Percentiles rank a stretch among this genome's conserved stretches.
phyloP scores from a whole-genome alignment of 2,797 vertebrate genomes.

The Macropodus opercularis region DNA sequence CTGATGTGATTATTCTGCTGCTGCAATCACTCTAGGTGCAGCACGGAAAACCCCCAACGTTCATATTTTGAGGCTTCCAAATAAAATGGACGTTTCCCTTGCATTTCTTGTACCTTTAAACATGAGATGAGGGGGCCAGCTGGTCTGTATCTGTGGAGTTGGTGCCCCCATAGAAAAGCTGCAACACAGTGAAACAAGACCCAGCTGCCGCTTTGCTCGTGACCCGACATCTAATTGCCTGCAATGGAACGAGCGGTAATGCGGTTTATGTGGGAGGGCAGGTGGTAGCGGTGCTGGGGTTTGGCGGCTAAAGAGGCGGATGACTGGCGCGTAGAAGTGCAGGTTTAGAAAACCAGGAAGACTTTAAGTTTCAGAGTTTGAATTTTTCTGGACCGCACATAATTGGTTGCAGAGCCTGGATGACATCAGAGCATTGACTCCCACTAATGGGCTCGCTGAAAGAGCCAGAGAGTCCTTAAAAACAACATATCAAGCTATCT shows the following conservation, averaged over 20 bases:
- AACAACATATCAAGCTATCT: conserved; percentile 29
- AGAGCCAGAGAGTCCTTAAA: conserved; percentile 17
- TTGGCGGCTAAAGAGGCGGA: conserved; percentile 13
- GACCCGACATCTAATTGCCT: conserved; percentile 64
- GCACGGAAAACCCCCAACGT: conserved; percentile 38
- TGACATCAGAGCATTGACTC: conserved; percentile 65
- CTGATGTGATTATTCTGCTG: conserved; percentile 26
- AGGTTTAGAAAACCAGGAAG: conserved; percentile 50
- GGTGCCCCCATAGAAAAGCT: conserved; percentile 50
- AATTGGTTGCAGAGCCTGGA: conserved; percentile 71
- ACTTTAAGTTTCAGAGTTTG: conserved; percentile 58
- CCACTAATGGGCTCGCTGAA: conserved; percentile 44
- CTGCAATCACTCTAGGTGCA: conserved; percentile 41
- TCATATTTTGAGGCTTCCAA: conserved; percentile 47
- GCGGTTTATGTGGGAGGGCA: conserved; percentile 53
- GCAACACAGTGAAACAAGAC: conserved; percentile 62
- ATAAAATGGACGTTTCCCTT: conserved; percentile 51
- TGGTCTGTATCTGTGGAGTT: conserved; percentile 61
- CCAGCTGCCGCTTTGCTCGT: conserved; percentile 64
- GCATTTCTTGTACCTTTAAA: conserved; percentile 32
- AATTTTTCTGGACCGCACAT: conserved; percentile 55
- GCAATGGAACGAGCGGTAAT: conserved; percentile 69
- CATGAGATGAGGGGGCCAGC: conserved; percentile 48
- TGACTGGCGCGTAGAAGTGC: conserved; percentile 59
- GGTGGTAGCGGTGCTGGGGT: neutral